Base-by-base conservation (phyloP, 2,888 invertebrate species). In the Kuschelorhynchus macadamiae region DNA sequence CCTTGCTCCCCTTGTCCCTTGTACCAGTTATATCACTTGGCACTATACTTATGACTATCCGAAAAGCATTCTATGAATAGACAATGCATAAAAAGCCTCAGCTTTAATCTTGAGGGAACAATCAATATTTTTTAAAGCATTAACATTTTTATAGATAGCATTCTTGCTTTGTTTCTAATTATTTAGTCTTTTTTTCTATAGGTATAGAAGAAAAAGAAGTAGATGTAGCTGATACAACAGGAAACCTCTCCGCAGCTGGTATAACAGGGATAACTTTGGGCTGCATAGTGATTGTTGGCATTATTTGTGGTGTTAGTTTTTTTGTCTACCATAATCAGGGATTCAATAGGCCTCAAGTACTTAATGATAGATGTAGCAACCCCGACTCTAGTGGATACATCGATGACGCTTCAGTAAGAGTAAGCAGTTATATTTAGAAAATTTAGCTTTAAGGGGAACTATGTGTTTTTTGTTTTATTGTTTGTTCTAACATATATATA, bases 381-480 rank as follows among this genome's bases (percentile, higher is more conserved):
- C 92, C 93, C 7, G 94, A 94, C 80, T 94, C 93, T 63, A 93
- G 92, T 80, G 93, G 93, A 76, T 94, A 94, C 80, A 90, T 94
- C 73, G 94, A 94, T 81, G 94, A 94, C 82, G 93, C 92, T 82
- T 93, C 93, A 79, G 90, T 93, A 82, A 88, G 93, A 85, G 93
- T 93, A 86, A 87, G 89, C 85, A 79, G 72, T 74, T 74, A 74
- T 55, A 49, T 67, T 41, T 42, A 21, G 47, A 64, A 57, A 46
- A 63, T 46, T 64, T 64, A 59, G 18, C 59, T 60, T 55, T 64
- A 56, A 62, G 56, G 67, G 56, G 46, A n/a, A n/a, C n/a, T n/a
- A n/a, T n/a, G n/a, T n/a, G n/a, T n/a, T n/a, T n/a, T n/a, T 16
- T 44, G 5, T 16, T 8, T n/a, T 44, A 5, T 30, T 30, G 5